Base-by-base conservation (phyloP, 2,888 invertebrate genomes). In the Malachius bipustulatus region DNA sequence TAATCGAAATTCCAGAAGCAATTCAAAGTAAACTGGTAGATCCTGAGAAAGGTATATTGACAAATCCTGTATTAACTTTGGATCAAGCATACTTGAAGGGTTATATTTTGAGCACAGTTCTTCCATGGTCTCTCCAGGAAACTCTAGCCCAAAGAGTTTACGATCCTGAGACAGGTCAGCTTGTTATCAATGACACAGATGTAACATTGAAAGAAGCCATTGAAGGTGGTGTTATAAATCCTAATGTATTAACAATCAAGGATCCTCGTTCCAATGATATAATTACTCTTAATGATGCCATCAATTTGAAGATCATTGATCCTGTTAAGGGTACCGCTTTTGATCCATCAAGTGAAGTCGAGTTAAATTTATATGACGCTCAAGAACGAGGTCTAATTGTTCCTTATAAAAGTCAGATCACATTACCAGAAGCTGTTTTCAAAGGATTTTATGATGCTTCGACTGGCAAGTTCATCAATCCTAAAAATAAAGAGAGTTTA, bases 391-490 rank as follows among this genome's bases (percentile, higher is more conserved):
- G 88, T 14, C 65, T 88, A 16, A 75, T 89, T 33, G 71, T 88
- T 4, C 82, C 85, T 4, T 79, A 84, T 26, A 83, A 85, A 56
- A 76, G 80, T 34, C 83, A 82, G 58, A 76, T 87, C 43, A 84
- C 84, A 40, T 66, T 90, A 15, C 83, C 85, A 1, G 88, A 89
- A 64, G 90, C 90, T 2, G 80, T 91, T n/a, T 82, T 82, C 52
- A 82, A 84, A 62, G 89, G 89, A n/a, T 75, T 84, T 43, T 90
- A 89, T 54, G 87, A 93, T 65, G 80, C 83, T 0, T 73, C 75
- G 49, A 78, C 82, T 19, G 89, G 90, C 30, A 77, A 82, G 52
- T 83, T 88, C 54, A 78, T 78, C 24, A 82, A 82, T 56, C 79
- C 84, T 2, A 71, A 76, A 50, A 81, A 78, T n/a, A 77, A 78